Evolutionary conservation across 1,140 invertebrate species (phyloP).

Genomic region (Whitmania pigra): DNA sequence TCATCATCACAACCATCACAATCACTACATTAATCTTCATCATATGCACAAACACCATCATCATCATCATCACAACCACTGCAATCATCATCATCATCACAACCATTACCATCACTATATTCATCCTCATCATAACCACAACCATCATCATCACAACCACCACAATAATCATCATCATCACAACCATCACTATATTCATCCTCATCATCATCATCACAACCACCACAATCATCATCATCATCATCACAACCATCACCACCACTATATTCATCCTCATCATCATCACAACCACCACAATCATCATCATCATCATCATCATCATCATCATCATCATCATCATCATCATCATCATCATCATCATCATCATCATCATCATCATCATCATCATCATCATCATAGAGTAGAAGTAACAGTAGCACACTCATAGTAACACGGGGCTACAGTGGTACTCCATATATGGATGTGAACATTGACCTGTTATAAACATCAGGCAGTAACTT

Average conservation of each 20-base stretch:
- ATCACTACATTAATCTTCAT: background rate
- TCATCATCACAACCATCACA: background rate
- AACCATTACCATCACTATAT: background rate
- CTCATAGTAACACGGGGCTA: too few species aligned
- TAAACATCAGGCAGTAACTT: too few species aligned
- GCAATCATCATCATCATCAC: background rate
- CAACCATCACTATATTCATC: background rate
- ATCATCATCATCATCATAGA: too few species aligned
- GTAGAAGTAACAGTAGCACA: too few species aligned
- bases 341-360: background rate
- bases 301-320: background rate
- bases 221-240: background rate
- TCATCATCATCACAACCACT: too few species aligned
- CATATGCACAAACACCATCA: background rate
- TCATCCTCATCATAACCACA: background rate
- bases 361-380: background rate
- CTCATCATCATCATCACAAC: background rate
- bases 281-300: background rate
- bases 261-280: background rate
- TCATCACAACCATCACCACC: background rate
- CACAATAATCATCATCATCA: slow-evolving; percentile 3
- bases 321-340: slow-evolving; percentile 7
- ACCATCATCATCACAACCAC: background rate
- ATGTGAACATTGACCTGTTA: too few species aligned
- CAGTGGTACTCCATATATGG: too few species aligned